Conservation (phyloP, 2,888 invertebrate genomes). For the Colostygia pectinataria region DNA sequence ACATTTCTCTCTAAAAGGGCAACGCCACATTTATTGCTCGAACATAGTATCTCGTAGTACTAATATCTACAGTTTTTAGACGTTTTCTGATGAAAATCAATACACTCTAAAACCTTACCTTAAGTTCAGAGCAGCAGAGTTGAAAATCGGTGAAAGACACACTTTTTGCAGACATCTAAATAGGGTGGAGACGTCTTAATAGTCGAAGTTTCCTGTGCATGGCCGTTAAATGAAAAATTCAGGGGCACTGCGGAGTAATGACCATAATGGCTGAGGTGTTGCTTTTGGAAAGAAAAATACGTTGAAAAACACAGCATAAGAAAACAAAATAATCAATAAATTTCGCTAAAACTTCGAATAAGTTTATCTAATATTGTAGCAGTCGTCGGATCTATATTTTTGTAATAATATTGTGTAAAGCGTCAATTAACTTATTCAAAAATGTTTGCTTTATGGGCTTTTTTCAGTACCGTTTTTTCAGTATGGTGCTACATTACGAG, state of each 20-base stretch:
- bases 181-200: constrained; percentile 8
- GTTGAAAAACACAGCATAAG: background rate
- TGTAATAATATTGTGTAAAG: no score
- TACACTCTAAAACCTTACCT: background rate
- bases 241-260: constrained; percentile 12
- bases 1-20: constrained; percentile 25
- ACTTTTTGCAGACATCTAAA: constrained; percentile 4
- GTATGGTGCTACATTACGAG: no score
- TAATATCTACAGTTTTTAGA: constrained; percentile 34
- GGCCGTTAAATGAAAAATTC: constrained; percentile 19
- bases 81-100: constrained; percentile 23
- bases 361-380: no score
- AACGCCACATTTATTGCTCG: constrained; percentile 31
- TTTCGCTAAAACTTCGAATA: no score
- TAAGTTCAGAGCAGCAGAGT: background rate
- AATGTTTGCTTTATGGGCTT: no score
- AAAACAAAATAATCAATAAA: no score
- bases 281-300: constrained; percentile 2
- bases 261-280: constrained; percentile 6
- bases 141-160: background rate
- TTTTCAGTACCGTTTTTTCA: no score
- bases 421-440: no score
- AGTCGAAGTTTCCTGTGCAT: constrained; percentile 18
- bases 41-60: constrained; percentile 35
- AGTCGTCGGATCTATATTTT: no score